Conservation (phyloP, 1,140 invertebrate species). For the Diploscapter pachys region DNA sequence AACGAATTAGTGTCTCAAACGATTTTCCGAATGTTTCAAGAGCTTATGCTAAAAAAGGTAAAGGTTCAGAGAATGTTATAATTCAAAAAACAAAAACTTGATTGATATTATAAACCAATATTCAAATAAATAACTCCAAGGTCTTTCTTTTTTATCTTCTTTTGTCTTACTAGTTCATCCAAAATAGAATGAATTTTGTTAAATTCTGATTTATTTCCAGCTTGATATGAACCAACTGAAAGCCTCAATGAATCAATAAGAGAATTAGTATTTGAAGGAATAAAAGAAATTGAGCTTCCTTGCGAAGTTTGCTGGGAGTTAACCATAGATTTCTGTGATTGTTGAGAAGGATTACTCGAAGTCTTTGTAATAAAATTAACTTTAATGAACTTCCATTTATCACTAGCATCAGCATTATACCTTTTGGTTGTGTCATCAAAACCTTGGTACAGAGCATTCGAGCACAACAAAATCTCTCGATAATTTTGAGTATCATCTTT, state of each 20-base stretch:
- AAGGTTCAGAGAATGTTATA: too few species aligned
- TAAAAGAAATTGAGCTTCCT: conserved; percentile 24
- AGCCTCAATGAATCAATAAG: conserved; percentile 27
- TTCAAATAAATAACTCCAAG: conserved; percentile 32
- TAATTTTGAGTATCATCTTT: conserved; percentile 36
- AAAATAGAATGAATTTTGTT: conserved; percentile 36
- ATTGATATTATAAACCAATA: conserved; percentile 37
- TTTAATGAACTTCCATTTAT: conserved; percentile 41
- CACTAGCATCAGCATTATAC: conserved; percentile 37
- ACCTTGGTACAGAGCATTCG: conserved; percentile 35
- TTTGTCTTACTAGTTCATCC: conserved; percentile 33
- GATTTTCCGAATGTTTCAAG: too few species aligned
- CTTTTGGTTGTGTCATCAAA: conserved; percentile 36
- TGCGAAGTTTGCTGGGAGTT: neutral
- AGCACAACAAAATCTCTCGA: conserved; percentile 38
- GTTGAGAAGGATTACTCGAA: neutral
- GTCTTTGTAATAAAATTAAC: conserved; percentile 20
- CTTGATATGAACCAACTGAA: conserved; percentile 27
- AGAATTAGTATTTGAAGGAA: conserved; percentile 32
- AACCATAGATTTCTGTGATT: too few species aligned
- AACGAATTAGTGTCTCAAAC: too few species aligned
- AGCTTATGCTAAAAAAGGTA: too few species aligned
- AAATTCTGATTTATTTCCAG: conserved; percentile 33
- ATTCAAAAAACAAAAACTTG: neutral
- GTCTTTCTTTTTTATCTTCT: conserved; percentile 27